Evolutionary conservation across 2,888 invertebrate genomes (phyloP).

Genomic region (Clepsis dumicolana): DNA sequence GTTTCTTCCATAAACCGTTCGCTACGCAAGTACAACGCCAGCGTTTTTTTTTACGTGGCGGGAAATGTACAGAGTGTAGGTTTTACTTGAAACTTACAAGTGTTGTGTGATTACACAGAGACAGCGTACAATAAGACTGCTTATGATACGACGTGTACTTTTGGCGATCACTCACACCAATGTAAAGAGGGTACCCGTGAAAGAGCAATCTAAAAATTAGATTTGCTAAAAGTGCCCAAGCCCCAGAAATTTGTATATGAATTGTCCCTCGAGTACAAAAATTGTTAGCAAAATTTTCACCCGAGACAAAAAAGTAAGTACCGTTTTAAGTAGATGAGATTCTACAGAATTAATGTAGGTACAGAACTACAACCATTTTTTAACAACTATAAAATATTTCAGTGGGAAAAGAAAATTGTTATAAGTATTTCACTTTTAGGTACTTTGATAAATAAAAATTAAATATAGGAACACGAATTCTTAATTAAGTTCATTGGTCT

Average conservation of each 20-base stretch:
- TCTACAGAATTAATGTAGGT: constrained; percentile 51
- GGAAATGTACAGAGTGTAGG: too few species aligned
- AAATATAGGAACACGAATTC: constrained; percentile 76
- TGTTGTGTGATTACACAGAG: too few species aligned
- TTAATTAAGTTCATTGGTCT: constrained; percentile 49
- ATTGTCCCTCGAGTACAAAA: not conserved
- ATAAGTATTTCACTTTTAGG: constrained; percentile 12
- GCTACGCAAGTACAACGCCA: too few species aligned
- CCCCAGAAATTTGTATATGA: not conserved
- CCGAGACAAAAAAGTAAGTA: constrained; percentile 46
- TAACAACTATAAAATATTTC: constrained; percentile 1
- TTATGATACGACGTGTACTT: not conserved
- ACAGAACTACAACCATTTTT: constrained; percentile 21
- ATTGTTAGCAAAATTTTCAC: not conserved
- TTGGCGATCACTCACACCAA: not conserved
- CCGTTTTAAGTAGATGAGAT: constrained; percentile 51
- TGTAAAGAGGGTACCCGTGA: not conserved
- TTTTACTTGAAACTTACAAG: too few species aligned
- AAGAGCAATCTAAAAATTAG: not conserved
- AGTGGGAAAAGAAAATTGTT: not conserved
- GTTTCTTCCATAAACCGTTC: too few species aligned
- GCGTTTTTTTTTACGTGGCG: too few species aligned
- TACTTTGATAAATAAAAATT: constrained; percentile 51
- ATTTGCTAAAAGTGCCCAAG: not conserved
- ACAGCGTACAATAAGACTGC: not conserved